These are phyloP conservation scores for Hemibates koningsi DNA, from an alignment of 2,113 vertebrate species.

Conservation along the genomic window DNA sequence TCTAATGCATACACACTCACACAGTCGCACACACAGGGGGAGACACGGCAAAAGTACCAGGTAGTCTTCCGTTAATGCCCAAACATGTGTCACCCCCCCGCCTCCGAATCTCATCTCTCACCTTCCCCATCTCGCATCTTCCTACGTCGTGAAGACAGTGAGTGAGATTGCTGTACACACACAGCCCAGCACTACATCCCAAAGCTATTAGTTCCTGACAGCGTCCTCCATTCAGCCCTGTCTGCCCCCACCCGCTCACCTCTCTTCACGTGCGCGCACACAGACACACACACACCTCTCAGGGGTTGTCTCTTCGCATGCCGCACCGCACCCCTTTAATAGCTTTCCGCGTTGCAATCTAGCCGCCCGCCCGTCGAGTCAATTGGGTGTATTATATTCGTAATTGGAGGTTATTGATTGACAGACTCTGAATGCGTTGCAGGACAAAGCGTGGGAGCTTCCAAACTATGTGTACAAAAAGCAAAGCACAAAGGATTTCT, in stretches of 20 bases:
- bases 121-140: background rate
- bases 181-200: conserved; percentile 58
- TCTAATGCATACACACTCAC: background rate
- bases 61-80: background rate
- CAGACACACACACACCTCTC: background rate
- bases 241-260: background rate
- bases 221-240: conserved; percentile 53
- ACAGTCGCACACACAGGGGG: background rate
- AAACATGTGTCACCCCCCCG: background rate
- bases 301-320: conserved; percentile 38
- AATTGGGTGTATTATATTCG: conserved; percentile 68
- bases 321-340: conserved; percentile 59
- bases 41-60: background rate
- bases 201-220: conserved; percentile 67
- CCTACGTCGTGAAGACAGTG: conserved; percentile 10
- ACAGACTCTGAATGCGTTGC: conserved; percentile 48
- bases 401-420: conserved; percentile 72
- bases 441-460: conserved; percentile 42
- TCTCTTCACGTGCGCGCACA: background rate
- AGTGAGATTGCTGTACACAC: conserved; percentile 59
- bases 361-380: conserved; percentile 50
- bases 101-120: background rate
- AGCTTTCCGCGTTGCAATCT: conserved; percentile 66
- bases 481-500: conserved; percentile 30
- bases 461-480: conserved; percentile 12